Conservation (phyloP, 2,888 invertebrate species). For the Lasioglossum calceatum region DNA sequence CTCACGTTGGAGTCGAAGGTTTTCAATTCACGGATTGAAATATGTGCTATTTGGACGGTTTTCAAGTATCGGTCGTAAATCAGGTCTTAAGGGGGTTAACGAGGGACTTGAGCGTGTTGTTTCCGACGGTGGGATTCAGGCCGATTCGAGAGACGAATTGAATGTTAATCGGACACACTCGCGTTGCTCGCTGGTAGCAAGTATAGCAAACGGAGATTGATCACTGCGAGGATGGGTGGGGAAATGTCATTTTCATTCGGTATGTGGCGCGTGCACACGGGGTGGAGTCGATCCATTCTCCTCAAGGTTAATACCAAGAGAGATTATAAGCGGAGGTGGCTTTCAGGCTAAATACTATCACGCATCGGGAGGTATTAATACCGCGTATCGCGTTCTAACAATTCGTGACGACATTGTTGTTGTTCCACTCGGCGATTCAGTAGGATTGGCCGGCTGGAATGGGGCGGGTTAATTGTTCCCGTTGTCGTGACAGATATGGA, state of each 20-base stretch:
- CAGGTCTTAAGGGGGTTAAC: neutral
- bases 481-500: neutral
- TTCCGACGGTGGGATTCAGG: slow-evolving; percentile 19
- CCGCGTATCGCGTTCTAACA: neutral
- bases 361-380: slow-evolving; percentile 8
- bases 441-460: neutral
- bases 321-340: slow-evolving; percentile 49
- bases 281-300: slow-evolving; percentile 55
- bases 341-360: slow-evolving; percentile 43
- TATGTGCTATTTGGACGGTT: neutral
- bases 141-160: neutral
- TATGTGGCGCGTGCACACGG: slow-evolving; percentile 17
- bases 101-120: slow-evolving; percentile 13
- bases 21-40: no score
- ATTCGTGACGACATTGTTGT: slow-evolving; percentile 10
- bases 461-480: neutral
- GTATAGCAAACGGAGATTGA: neutral
- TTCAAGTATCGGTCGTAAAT: neutral
- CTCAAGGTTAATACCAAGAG: slow-evolving; percentile 59
- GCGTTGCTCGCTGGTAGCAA: neutral
- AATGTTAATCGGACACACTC: neutral
- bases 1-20: no score
- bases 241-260: slow-evolving; percentile 49
- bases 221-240: neutral
- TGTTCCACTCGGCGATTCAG: neutral